Conservation (phyloP, 2,888 invertebrate genomes). For the Buathra laborator region DNA sequence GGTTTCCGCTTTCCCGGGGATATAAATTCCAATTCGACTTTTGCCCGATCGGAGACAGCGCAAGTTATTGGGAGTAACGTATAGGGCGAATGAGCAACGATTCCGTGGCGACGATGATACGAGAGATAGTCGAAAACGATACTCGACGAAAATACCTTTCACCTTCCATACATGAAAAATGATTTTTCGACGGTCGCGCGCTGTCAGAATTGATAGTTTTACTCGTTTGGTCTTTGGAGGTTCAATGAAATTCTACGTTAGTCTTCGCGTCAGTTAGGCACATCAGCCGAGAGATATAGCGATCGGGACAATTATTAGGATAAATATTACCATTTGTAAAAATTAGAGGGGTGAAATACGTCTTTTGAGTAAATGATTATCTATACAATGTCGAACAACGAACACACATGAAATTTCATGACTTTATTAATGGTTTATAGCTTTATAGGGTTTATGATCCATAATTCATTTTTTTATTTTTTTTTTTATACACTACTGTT, state of each 20-base stretch:
- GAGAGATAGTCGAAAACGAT: conserved; percentile 17
- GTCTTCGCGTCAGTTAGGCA: not conserved
- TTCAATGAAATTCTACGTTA: not conserved
- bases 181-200: not conserved
- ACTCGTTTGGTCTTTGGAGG: not conserved
- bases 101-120: conserved; percentile 30
- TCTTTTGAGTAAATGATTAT: too few relatives aligned
- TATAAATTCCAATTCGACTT: conserved; percentile 71
- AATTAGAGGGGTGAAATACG: too few relatives aligned
- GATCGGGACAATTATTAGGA: not conserved
- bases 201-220: conserved; percentile 6
- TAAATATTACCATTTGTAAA: too few relatives aligned
- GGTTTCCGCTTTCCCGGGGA: conserved; percentile 70
- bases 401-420: too few relatives aligned
- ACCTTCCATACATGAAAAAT: conserved; percentile 36
- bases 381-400: too few relatives aligned
- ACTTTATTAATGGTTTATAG: too few relatives aligned
- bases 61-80: conserved; percentile 70
- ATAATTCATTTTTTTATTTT: too few relatives aligned
- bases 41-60: conserved; percentile 45
- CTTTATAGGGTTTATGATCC: too few relatives aligned
- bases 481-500: too few relatives aligned
- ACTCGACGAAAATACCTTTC: conserved; percentile 42
- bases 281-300: not conserved
- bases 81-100: conserved; percentile 55